Evolutionary conservation across 1,140 invertebrate species (phyloP), one percentile per base, ranked within the genome.

Genomic region (Heliconius hewitsoni): DNA sequence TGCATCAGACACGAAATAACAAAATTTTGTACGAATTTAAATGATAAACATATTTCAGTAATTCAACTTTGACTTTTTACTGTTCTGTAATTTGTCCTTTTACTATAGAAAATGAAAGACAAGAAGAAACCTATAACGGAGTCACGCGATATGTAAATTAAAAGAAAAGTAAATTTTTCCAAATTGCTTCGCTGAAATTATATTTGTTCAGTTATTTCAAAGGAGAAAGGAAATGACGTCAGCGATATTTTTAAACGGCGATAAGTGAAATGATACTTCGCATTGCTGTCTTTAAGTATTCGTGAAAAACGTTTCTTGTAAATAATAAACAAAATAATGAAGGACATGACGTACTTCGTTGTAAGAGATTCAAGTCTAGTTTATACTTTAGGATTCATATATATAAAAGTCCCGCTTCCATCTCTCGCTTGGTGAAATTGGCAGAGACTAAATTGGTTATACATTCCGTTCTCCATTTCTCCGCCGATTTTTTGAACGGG

Each of bases 101-200:
- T 37, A 66, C 23, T 19, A 71, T 13, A 23, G 74, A 23, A 46
- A 71, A 76, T 76, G 60, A 50, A 76, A 46, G 37, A 76, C n/a
- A 66, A 66, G 23, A 66, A 66, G 13, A 66, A 27, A 66, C 60
- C 27, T 13, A 66, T 66, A 66, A 66, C 60, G 23, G 42, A 16
- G 39, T 76, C 74, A 76, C 74, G 74, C 74, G 74, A 76, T 76
- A 57, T 70, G 19, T 37, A 70, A 70, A 76, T 76, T 76, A 76
- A 76, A 76, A 46, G n/a, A 27, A 70, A 76, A 66, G 23, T 66
- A 30, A 13, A 30, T 66, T 66, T 27, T 16, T 23, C 60, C 13
- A 27, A 30, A 66, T 66, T 66, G 27, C 27, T 23, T 66, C 60
- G 60, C 60, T 66, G 27, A 66, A 66, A 66, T 66, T 66, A 30